These are phyloP conservation scores for Hirtodrosophila histrioides DNA, from an alignment of 2,888 invertebrate genomes.

Conservation along the genomic window DNA sequence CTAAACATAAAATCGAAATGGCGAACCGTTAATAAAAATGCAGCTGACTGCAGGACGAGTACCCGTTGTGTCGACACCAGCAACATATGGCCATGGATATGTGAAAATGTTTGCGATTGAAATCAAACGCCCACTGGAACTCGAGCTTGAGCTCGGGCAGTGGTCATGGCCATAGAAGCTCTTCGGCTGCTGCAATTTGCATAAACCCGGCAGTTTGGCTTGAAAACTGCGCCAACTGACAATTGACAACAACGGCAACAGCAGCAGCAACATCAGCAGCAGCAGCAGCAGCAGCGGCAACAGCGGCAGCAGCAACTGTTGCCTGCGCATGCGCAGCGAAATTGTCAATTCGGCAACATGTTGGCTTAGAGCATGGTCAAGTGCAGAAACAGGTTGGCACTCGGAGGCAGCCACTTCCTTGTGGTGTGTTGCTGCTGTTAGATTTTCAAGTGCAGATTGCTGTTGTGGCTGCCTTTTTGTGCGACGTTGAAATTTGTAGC, in stretches of 20 bases:
- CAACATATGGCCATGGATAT: conserved; percentile 63
- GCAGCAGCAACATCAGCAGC: conserved; percentile 40
- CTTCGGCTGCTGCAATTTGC: conserved; percentile 70
- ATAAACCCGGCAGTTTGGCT: conserved; percentile 65
- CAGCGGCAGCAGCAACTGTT: conserved; percentile 43
- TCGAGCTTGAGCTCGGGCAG: conserved; percentile 41
- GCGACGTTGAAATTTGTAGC: conserved; percentile 79
- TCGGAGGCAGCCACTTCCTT: conserved; percentile 68
- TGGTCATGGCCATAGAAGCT: conserved; percentile 43
- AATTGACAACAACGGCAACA: conserved; percentile 72
- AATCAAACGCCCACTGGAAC: conserved; percentile 80
- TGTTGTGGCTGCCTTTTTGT: conserved; percentile 58
- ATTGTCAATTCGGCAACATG: conserved; percentile 82
- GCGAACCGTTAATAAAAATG: conserved; percentile 73
- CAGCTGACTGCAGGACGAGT: conserved; percentile 41
- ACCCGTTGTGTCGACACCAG: conserved; percentile 61
- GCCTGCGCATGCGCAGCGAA: conserved; percentile 62
- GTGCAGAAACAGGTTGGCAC: conserved; percentile 76
- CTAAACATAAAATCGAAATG: conserved; percentile 78
- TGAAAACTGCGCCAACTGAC: conserved; percentile 58
- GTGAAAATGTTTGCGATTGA: conserved; percentile 78
- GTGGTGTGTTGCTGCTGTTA: conserved; percentile 57
- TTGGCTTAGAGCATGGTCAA: conserved; percentile 79
- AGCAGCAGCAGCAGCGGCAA: conserved; percentile 5
- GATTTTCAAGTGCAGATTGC: conserved; percentile 71